Percentiles rank a stretch among this genome's conserved stretches.
Conservation (phyloP, 2,113 vertebrate species). For the Lota lota region DNA sequence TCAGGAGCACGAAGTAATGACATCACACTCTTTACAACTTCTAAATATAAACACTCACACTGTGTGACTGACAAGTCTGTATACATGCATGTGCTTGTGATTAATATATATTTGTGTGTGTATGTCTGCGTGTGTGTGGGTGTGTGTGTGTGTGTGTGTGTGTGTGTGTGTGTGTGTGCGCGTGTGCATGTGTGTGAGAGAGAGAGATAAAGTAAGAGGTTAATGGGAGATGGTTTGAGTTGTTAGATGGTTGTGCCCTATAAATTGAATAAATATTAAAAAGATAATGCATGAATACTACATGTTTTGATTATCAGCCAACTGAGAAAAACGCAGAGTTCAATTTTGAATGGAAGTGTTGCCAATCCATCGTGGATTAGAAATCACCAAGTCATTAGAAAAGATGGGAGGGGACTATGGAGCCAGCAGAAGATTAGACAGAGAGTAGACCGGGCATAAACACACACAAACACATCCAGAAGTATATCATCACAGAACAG, state of each 20-base stretch:
- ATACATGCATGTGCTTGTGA: constrained; percentile 39
- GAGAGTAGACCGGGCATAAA: too few relatives aligned
- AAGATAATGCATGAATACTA: neutral
- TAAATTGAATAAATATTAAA: neutral
- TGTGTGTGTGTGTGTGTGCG: neutral
- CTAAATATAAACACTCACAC: constrained; percentile 70
- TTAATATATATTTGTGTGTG: constrained; percentile 11
- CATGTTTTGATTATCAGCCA: neutral
- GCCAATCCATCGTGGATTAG: too few relatives aligned
- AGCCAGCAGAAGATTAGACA: too few relatives aligned
- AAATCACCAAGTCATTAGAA: too few relatives aligned
- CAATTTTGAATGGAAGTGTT: too few relatives aligned
- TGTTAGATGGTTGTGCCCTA: too few relatives aligned
- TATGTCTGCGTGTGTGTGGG: constrained; percentile 19
- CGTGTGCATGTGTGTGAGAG: neutral
- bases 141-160: neutral
- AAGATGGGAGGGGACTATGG: too few relatives aligned
- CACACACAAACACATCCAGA: too few relatives aligned
- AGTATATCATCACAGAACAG: too few relatives aligned
- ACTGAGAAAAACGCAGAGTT: too few relatives aligned
- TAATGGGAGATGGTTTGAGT: too few relatives aligned
- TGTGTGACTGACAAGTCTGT: constrained; percentile 58
- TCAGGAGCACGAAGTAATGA: constrained; percentile 63
- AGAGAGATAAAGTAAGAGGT: too few relatives aligned
- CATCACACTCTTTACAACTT: constrained; percentile 72